A percentile compares a stretch with the other conserved stretches of the same genome.
Evolutionary conservation across 1,140 invertebrate genomes (phyloP).

Genomic region (Idris sp.): DNA sequence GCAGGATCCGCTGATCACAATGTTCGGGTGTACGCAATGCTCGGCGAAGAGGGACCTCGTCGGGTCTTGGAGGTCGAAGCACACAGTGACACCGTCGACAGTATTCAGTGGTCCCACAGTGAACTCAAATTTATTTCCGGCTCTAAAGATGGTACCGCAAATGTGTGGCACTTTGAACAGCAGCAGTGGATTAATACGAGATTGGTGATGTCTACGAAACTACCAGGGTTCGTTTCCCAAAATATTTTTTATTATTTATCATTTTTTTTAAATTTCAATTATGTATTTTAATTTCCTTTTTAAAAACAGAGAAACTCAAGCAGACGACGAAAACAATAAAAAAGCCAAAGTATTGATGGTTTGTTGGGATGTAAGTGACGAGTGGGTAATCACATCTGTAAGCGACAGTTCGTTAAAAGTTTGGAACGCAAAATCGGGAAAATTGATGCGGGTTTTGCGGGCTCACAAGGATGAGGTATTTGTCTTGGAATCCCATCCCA

Average conservation of each 20-base stretch:
- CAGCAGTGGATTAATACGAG: slow-evolving; percentile 91
- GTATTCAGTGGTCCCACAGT: slow-evolving; percentile 93
- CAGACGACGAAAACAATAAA: too few relatives aligned
- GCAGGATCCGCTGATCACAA: slow-evolving; percentile 96
- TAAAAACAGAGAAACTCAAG: slow-evolving; percentile 77
- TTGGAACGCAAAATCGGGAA: too few relatives aligned
- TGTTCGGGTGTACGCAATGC: slow-evolving; percentile 93
- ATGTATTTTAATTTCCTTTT: background rate
- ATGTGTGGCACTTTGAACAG: slow-evolving; percentile 94
- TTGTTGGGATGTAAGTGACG: too few relatives aligned
- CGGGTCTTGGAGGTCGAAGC: slow-evolving; percentile 84
- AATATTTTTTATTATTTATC: background rate
- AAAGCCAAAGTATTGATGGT: too few relatives aligned
- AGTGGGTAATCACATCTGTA: too few relatives aligned
- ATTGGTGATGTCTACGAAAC: slow-evolving; percentile 85
- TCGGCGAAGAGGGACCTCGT: slow-evolving; percentile 84
- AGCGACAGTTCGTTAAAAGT: too few relatives aligned
- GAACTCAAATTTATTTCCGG: slow-evolving; percentile 94
- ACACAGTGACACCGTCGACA: slow-evolving; percentile 96
- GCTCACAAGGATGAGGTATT: too few relatives aligned
- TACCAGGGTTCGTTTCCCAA: slow-evolving; percentile 79
- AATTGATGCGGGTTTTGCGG: too few relatives aligned
- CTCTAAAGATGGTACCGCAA: slow-evolving; percentile 96
- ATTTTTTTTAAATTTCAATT: too few relatives aligned
- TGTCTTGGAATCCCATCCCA: too few relatives aligned